These are phyloP conservation scores for Turritopsis dohrnii DNA, from an alignment of 30 jellyfish, hydroid and myxozoan species.

Conservation along the genomic window DNA sequence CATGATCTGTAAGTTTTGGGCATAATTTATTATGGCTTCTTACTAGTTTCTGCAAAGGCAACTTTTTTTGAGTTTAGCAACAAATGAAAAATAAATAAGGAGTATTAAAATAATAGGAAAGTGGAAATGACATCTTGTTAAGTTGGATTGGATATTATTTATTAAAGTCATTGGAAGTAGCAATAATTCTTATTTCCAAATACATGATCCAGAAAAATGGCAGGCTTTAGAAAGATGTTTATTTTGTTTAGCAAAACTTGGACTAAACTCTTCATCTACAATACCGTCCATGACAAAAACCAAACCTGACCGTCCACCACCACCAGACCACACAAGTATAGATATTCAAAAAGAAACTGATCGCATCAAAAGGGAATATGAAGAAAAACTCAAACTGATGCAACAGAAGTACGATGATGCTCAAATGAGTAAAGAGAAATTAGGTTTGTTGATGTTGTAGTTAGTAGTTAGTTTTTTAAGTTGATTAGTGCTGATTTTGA, in stretches of 20 bases:
- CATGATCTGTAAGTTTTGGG: background rate
- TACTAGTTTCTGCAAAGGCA: too few relatives aligned
- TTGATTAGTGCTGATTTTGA: too few relatives aligned
- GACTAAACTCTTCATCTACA: constrained; percentile 57
- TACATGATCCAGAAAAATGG: background rate
- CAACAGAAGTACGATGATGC: constrained; percentile 69
- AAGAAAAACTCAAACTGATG: constrained; percentile 55
- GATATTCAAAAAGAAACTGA: constrained; percentile 48
- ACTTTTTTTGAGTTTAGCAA: too few relatives aligned
- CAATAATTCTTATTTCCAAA: too few relatives aligned
- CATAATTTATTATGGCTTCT: too few relatives aligned
- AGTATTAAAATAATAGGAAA: too few relatives aligned
- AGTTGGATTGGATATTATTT: too few relatives aligned
- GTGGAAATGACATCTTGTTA: too few relatives aligned
- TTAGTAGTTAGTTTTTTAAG: too few relatives aligned
- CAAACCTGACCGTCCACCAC: constrained; percentile 32
- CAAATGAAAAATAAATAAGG: too few relatives aligned
- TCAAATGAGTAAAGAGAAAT: constrained; percentile 72
- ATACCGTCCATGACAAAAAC: constrained; percentile 35
- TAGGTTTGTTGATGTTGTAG: constrained; percentile 24
- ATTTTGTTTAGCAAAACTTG: constrained; percentile 64
- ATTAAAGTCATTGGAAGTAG: too few relatives aligned
- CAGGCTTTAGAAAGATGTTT: background rate
- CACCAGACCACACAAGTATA: constrained; percentile 32
- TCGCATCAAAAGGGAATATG: constrained; percentile 69